phyloP scores from a whole-genome alignment of 2,888 invertebrate species.

The Lepas anatifera region DNA sequence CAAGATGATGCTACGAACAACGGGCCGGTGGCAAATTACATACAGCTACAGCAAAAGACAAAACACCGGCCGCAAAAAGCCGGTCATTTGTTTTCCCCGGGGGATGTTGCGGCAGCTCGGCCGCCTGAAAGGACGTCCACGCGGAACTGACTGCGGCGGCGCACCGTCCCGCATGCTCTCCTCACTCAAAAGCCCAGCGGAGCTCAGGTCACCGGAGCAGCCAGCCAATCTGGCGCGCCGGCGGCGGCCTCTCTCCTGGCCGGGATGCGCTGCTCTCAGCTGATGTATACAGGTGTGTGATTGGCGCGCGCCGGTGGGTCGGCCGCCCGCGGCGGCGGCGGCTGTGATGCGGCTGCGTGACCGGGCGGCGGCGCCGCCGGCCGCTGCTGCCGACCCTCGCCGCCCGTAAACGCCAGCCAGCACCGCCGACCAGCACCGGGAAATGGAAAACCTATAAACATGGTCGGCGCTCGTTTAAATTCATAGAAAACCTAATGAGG shows the following conservation, averaged over 20 bases:
- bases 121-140: neutral
- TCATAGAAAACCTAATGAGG: conserved; percentile 9
- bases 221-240: neutral
- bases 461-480: conserved; percentile 9
- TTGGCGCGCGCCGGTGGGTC: neutral
- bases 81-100: neutral
- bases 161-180: no score
- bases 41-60: conserved; percentile 8
- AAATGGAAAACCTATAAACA: conserved; percentile 10
- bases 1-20: conserved; percentile 6
- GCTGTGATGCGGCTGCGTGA: neutral
- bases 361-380: neutral
- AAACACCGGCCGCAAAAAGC: conserved; percentile 1
- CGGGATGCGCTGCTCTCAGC: neutral
- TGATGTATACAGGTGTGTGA: neutral
- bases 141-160: no score
- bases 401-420: neutral
- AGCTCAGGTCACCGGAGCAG: no score
- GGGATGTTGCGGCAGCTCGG: neutral
- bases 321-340: neutral
- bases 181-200: no score
- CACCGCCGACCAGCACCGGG: neutral
- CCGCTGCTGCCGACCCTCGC: neutral
- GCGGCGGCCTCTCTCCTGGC: neutral
- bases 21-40: conserved; percentile 9